Evolutionary conservation across 2,113 vertebrate species (phyloP), one percentile per base, ranked within the genome.

Genomic region (Peromyscus maniculatus): DNA sequence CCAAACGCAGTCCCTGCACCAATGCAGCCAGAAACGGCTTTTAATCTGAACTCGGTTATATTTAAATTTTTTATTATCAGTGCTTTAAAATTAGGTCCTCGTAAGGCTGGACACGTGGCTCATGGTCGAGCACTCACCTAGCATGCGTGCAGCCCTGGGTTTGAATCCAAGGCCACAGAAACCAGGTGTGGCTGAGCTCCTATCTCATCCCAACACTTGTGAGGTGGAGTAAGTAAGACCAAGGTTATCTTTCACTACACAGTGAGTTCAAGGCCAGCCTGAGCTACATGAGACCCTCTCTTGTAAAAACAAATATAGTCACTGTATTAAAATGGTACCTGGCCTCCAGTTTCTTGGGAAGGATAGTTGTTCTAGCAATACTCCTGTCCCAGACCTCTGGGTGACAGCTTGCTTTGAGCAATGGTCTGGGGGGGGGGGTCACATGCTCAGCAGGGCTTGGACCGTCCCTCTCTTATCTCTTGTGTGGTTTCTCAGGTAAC

Each of bases 371-470:
- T 28, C 46, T 36, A 19, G 74, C n/a, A 9, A 7, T 16, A 16
- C 11, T 36, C 57, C 64, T 24, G 17, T 39, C 49, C 26, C 36
- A 9, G 67, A 15, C 17, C 9, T 22, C 26, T 13, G 21, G 3
- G 59, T 26, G 19, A 69, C 12, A 16, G 1, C 55, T 55, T 26
- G 69, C 59, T 49, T 59, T 49, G 31, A 57, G 46, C 7, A 43
- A 43, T 11, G 31, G n/a, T 15, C 49, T 57, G 2, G 62, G 52
- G 52, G 49, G 49, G 49, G 49, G 49, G 49, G 49, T 55, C 26
- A 1, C 36, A 0, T 16, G 9, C n/a, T 31, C 46, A 33, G 67
- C 17, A 9, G 31, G 0, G 11, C 52, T 64, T 15, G 1, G 22
- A 1, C 26, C 43, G 13, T 26, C 31, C 10, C 17, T 28, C 49